A percentile compares a stretch with the other conserved stretches of the same genome.
phyloP scores from a whole-genome alignment of 2,113 vertebrate genomes.

The Pholis gunnellus region DNA sequence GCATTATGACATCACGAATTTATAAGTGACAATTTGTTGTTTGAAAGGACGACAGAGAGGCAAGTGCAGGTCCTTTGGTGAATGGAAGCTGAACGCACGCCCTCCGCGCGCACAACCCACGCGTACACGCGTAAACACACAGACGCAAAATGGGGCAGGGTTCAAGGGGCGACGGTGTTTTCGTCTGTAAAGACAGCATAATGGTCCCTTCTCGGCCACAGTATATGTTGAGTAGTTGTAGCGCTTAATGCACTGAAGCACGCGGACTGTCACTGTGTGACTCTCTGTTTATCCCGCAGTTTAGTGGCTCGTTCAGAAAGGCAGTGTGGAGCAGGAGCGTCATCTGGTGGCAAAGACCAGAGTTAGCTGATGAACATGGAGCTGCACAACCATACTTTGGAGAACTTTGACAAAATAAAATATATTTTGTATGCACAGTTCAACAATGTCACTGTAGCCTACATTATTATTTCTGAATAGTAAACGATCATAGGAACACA shows the following conservation, averaged over 20 bases:
- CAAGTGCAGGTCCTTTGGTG: background rate
- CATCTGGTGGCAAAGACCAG: slow-evolving; percentile 69
- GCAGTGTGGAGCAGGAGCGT: slow-evolving; percentile 65
- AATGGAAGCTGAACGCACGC: background rate
- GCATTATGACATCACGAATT: background rate
- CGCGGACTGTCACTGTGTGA: background rate
- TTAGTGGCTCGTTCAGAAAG: background rate
- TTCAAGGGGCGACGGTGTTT: background rate
- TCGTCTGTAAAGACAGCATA: background rate
- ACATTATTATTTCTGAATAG: background rate
- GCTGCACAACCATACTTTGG: background rate
- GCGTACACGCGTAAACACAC: background rate
- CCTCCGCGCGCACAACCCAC: background rate
- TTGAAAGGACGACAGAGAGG: background rate
- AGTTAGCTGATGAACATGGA: background rate
- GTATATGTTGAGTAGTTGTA: background rate
- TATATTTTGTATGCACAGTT: background rate
- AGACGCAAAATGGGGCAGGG: background rate
- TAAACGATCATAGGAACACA: background rate
- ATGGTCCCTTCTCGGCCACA: background rate
- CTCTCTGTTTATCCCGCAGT: slow-evolving; percentile 8
- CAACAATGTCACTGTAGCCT: background rate
- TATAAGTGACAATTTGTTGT: background rate
- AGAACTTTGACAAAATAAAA: too few species aligned
- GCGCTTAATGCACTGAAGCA: background rate